phyloP scores from a whole-genome alignment of 37 sponge, comb jelly and placozoan species.

The Hormiphora californensis region DNA sequence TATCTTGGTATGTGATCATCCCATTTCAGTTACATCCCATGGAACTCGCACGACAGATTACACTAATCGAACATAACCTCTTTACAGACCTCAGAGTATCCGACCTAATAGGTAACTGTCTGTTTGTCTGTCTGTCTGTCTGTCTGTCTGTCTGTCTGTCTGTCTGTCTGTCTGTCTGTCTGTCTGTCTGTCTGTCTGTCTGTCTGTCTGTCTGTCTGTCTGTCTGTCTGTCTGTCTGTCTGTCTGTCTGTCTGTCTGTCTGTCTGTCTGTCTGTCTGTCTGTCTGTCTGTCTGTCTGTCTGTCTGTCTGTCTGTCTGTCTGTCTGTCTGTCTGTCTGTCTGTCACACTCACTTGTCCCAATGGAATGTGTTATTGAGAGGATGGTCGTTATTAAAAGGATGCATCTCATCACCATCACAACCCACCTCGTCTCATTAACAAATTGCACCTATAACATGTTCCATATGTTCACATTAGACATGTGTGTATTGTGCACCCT shows the following conservation, averaged over 20 bases:
- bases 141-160: not conserved
- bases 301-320: not conserved
- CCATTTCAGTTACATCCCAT: not conserved
- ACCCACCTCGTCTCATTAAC: too few species aligned
- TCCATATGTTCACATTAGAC: too few species aligned
- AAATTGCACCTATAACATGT: too few species aligned
- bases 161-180: not conserved
- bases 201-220: not conserved
- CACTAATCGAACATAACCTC: slow-evolving; percentile 13
- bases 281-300: not conserved
- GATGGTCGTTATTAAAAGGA: too few species aligned
- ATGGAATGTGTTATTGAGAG: too few species aligned
- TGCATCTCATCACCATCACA: too few species aligned
- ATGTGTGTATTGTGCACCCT: too few species aligned
- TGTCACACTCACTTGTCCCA: too few species aligned
- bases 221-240: not conserved
- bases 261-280: not conserved
- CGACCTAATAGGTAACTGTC: slow-evolving; percentile 4
- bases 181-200: not conserved
- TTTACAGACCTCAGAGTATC: not conserved
- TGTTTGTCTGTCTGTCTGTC: not conserved
- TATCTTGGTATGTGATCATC: too few species aligned
- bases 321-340: not conserved
- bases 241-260: not conserved
- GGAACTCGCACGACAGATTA: slow-evolving; percentile 22